Percentiles rank a stretch among this genome's conserved stretches.
These are phyloP conservation scores for Agrilus mali DNA, from an alignment of 2,888 invertebrate genomes.

Conservation along the genomic window DNA sequence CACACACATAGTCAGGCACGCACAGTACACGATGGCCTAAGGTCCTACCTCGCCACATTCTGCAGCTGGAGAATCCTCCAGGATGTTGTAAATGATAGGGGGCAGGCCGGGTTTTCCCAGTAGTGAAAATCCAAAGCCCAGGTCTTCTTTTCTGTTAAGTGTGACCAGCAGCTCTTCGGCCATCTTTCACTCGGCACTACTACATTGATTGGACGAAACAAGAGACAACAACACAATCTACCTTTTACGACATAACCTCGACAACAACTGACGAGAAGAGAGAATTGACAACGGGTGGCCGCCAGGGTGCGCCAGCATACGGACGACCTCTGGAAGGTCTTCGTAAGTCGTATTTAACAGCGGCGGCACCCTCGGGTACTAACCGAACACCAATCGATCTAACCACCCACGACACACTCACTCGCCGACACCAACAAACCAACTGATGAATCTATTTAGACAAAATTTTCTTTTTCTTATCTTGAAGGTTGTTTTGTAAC, in stretches of 20 bases:
- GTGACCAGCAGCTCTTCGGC: conserved; percentile 85
- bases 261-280: conserved; percentile 18
- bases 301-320: conserved; percentile 18
- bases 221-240: conserved; percentile 21
- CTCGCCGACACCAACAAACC: no score
- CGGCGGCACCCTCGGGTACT: neutral
- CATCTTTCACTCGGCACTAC: conserved; percentile 39
- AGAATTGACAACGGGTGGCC: conserved; percentile 16
- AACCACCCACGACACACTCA: no score
- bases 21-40: neutral
- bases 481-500: no score
- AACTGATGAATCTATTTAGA: no score
- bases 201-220: conserved; percentile 28
- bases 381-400: no score
- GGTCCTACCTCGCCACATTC: conserved; percentile 72
- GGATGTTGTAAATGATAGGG: conserved; percentile 86
- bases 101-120: conserved; percentile 84
- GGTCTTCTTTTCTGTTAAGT: conserved; percentile 74
- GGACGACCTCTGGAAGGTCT: conserved; percentile 1
- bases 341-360: no score
- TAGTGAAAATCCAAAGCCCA: conserved; percentile 84
- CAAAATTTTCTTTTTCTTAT: no score
- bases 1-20: conserved; percentile 1
- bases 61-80: conserved; percentile 87
- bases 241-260: conserved; percentile 30